Conservation (phyloP, 2,797 vertebrate species). For the Chelon labrosus region DNA sequence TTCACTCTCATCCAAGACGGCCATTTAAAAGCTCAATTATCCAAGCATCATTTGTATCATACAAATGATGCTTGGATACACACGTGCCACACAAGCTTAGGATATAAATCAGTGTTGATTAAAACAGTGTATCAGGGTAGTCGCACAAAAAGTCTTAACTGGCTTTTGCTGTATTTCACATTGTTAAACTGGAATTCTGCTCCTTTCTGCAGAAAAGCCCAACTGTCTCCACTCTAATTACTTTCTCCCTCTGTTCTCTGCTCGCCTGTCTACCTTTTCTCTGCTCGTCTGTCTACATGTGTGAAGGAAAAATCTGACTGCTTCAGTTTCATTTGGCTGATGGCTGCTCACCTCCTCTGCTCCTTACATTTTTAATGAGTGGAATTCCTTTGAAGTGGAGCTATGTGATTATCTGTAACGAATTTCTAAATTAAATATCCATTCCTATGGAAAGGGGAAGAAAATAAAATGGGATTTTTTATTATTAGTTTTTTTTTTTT, state of each 20-base stretch:
- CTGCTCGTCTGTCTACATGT: not conserved
- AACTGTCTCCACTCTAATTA: constrained; percentile 1
- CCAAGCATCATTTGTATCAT: not conserved
- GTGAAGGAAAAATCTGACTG: constrained; percentile 15
- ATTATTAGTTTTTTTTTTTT: not conserved
- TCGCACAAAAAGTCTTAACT: not conserved
- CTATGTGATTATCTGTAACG: constrained; percentile 6
- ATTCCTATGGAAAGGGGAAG: not conserved
- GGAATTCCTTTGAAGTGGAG: constrained; percentile 22
- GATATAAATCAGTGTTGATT: not conserved
- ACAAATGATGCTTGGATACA: not conserved
- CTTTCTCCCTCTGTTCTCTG: not conserved
- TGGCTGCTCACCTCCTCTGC: not conserved
- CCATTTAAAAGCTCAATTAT: constrained; percentile 5
- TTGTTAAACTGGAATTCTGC: not conserved
- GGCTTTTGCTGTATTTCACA: constrained; percentile 8
- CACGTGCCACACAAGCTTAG: not conserved
- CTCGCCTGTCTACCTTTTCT: constrained; percentile 1
- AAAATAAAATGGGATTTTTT: not conserved
- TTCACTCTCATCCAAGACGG: not conserved
- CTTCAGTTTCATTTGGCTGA: constrained; percentile 16
- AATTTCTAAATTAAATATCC: not conserved
- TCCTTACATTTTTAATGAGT: constrained; percentile 43
- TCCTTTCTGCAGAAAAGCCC: constrained; percentile 1
- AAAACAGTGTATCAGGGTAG: not conserved